Evolutionary conservation across 2,113 vertebrate genomes (phyloP).

Genomic region (Menidia beryllina): DNA sequence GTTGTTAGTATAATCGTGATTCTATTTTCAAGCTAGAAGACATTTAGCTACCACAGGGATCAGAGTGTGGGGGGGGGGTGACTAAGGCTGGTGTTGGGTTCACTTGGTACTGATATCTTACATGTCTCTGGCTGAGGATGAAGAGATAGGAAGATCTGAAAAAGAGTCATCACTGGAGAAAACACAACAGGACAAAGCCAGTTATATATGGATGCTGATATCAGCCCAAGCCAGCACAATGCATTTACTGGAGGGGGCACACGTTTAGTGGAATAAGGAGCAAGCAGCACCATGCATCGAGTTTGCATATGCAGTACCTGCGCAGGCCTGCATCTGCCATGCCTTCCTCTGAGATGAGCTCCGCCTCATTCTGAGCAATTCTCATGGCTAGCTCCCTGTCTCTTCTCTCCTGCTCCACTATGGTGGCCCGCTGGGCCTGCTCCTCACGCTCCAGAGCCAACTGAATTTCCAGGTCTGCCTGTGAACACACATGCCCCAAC

Average conservation of each 20-base stretch:
- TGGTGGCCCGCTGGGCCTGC: conserved; percentile 85
- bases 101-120: conserved; percentile 63
- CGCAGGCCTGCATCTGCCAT: conserved; percentile 87
- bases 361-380: conserved; percentile 93
- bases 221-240: neutral
- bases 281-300: neutral
- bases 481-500: conserved; percentile 34
- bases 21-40: conserved; percentile 44
- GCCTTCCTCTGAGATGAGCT: conserved; percentile 92
- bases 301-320: conserved; percentile 83
- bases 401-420: conserved; percentile 93
- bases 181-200: conserved; percentile 49
- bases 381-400: conserved; percentile 95
- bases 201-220: conserved; percentile 39
- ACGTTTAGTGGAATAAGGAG: neutral
- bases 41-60: conserved; percentile 33
- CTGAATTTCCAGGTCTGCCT: conserved; percentile 92
- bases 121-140: conserved; percentile 74
- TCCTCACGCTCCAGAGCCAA: conserved; percentile 90
- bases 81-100: conserved; percentile 31
- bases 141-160: conserved; percentile 64
- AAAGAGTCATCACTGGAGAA: conserved; percentile 74
- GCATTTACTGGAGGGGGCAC: conserved; percentile 2
- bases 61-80: conserved; percentile 12
- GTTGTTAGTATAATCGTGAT: conserved; percentile 29